Evolutionary conservation across 2,888 invertebrate species (phyloP), one percentile per base, ranked within the genome.

Genomic region (Stegana nigrithorax): DNA sequence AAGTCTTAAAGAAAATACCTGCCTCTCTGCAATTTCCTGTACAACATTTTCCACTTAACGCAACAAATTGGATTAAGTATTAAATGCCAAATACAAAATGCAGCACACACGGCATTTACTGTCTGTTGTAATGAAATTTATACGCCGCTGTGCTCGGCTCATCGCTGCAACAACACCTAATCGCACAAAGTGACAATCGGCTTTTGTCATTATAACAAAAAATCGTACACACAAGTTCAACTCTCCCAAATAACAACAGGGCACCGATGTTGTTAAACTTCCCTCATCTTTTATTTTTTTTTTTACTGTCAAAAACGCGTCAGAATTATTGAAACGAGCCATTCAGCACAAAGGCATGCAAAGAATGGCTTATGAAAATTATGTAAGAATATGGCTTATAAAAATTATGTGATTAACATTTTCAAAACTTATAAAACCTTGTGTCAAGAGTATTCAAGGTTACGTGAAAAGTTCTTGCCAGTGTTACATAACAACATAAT

Each of bases 361-460:
- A n/a, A n/a, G n/a, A n/a, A n/a, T n/a, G 6, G 21, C 47, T 10
- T 14, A 27, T 7, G 53, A 10, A 59, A 63, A 63, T 66, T 68
- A 66, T 70, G 68, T 67, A 65, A 68, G 68, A 69, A 70, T 69
- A 66, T 70, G 70, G 70, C 71, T 69, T 71, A 73, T 71, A 68
- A 66, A 70, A 67, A 67, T 69, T 70, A 67, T 73, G 65, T 67
- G 67, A 69, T 70, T 70, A 68, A 71, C 67, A 65, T 70, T 71
- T 70, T 65, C 66, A 71, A 67, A 64, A 23, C 19, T 23, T 47
- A 25, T 5, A 23, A 47, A 23, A 47, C 12, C 42, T 42, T 10
- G 7, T 42, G 42, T n/a, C 14, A 7, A 4, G 17, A n/a, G n/a
- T n/a, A 32, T n/a, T 8, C 32, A 32, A 32, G 32, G n/a, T n/a